Evolutionary conservation across 2,888 invertebrate genomes (phyloP), one percentile per base, ranked within the genome.

Genomic region (Erebia ligea): DNA sequence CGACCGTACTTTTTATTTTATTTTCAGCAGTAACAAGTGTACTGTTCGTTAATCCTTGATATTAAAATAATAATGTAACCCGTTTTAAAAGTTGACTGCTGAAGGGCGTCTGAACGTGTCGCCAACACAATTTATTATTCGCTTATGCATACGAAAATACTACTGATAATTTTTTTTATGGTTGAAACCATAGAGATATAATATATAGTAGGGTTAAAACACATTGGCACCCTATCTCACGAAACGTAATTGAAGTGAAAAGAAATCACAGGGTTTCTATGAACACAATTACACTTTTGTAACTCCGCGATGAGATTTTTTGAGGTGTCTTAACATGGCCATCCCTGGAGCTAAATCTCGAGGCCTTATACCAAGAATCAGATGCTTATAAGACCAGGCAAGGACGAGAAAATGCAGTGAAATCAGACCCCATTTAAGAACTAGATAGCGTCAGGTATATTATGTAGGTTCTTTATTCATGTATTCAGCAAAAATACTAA

Each of bases 51-150:
- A 67, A 68, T 75, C 73, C 78, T 81, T 77, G 77, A 77, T 74
- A 79, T 79, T 78, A 79, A 79, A 77, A 76, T 74, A 79, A 78
- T 80, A 81, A 57, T 21, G 76, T 72, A 68, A 72, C 78, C 69
- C 72, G 79, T 80, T 80, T 78, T 68, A 80, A 81, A 81, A 80
- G 79, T 80, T 75, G 80, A 77, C 75, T 73, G 48, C 68, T 77
- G 81, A 86, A 83, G 84, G 84, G 80, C 81, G 70, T 72, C 77
- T 68, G 69, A 73, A 70, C 69, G 19, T 52, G 42, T 67, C 57
- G 40, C 52, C 56, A 59, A 58, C 67, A 54, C 66, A 67, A 70
- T 73, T 71, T 70, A 63, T 74, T 75, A 72, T 73, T 74, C 72
- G 68, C 66, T 67, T 73, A 75, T 75, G 62, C 62, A 15, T 21